Base-by-base conservation (phyloP, 2,888 invertebrate species). In the Drosophila aldrichi region DNA sequence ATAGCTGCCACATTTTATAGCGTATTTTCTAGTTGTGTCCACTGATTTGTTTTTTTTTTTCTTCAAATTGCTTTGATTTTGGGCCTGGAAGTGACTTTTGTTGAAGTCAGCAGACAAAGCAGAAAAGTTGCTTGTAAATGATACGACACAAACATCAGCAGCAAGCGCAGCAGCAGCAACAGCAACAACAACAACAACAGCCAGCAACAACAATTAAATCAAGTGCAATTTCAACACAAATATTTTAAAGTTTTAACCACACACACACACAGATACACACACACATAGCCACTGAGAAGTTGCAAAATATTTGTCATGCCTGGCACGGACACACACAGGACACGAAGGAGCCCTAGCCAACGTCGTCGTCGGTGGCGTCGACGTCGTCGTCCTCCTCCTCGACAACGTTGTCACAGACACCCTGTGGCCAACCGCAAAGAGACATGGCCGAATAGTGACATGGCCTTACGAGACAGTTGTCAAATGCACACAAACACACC, bases 381-480 rank as follows among this genome's bases (percentile, higher is more conserved):
- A 64, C 83, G 36, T 14, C 43, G 41, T 73, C 74, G 29, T 29
- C 29, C 8, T 29, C 8, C 29, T 29, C 32, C 44, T 38, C 48
- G 80, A 79, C 80, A 67, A 71, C 76, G 74, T 79, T 79, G 84
- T 77, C 87, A 83, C 73, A 84, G 84, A 87, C 84, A 88, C 88
- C 88, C 88, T 88, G 88, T 78, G 88, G 85, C 74, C 86, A 86
- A 86, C 88, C 88, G 83, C 83, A 88, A 88, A 88, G 88, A 86
- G 88, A 85, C 86, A 85, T 84, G 88, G 76, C 83, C 82, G 74
- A 82, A 82, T 82, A 88, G 75, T 88, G 84, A 84, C 84, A 87
- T 84, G 82, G 78, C 88, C 88, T 87, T 82, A 82, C 82, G 82
- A 84, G 84, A 87, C 88, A 87, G 88, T 84, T 84, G 84, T 87